Conservation (phyloP, 2,113 vertebrate species). For the Prunella fulvescens region DNA sequence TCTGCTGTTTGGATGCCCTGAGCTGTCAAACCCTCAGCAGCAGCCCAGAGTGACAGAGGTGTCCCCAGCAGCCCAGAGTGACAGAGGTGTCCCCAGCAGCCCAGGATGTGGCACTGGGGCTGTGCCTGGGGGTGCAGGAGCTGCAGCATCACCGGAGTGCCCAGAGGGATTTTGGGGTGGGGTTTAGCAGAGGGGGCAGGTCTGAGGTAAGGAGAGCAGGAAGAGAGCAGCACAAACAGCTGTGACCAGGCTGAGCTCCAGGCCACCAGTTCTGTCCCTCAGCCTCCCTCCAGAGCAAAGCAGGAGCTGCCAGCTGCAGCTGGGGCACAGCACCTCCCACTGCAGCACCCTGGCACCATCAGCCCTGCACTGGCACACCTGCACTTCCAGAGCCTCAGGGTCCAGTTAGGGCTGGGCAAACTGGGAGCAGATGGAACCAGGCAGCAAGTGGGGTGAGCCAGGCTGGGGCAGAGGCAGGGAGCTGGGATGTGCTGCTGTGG, state of each 20-base stretch:
- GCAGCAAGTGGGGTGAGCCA: neutral
- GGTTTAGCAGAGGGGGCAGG: neutral
- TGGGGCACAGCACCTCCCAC: neutral
- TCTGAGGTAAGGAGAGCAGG: neutral
- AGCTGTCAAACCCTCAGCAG: neutral
- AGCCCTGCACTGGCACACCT: neutral
- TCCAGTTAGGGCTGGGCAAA: neutral
- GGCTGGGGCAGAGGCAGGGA: neutral
- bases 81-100: neutral
- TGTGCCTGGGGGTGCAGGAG: neutral
- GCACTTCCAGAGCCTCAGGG: neutral
- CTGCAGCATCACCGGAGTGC: neutral
- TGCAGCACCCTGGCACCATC: neutral
- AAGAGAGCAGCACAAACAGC: neutral
- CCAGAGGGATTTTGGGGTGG: rapidly evolving
- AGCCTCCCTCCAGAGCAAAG: neutral
- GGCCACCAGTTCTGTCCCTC: neutral
- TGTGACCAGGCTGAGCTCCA: neutral
- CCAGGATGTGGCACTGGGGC: rapidly evolving
- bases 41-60: too few species aligned
- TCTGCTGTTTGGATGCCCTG: neutral
- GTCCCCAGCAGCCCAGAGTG: neutral
- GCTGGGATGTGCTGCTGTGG: neutral
- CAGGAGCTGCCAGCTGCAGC: neutral
- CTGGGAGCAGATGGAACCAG: neutral